These are phyloP conservation scores for Saccopteryx leptura DNA, from an alignment of 2,113 vertebrate species.

Conservation along the genomic window DNA sequence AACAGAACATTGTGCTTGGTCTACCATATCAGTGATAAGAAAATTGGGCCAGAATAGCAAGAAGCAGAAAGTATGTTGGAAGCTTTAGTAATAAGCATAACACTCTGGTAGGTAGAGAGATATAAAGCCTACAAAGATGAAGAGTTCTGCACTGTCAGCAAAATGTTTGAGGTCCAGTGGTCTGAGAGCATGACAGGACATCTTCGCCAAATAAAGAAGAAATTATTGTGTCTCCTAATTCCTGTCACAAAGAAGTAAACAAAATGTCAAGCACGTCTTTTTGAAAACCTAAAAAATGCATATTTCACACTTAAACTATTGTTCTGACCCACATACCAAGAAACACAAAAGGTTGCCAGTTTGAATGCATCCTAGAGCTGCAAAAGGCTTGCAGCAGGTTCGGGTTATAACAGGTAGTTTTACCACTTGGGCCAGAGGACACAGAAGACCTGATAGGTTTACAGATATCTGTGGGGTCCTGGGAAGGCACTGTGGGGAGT, in stretches of 20 bases:
- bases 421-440: not conserved
- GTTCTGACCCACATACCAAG: not conserved
- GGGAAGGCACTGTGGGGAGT: not conserved
- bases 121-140: constrained; percentile 4
- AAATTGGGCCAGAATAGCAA: not conserved
- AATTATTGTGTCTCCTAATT: not conserved
- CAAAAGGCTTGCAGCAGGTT: not conserved
- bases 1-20: not conserved
- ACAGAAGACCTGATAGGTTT: not conserved
- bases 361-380: not conserved
- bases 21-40: not conserved
- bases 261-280: not conserved
- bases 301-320: not conserved
- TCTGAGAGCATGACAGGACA: not conserved
- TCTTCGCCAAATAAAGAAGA: not conserved
- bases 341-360: not conserved
- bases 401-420: not conserved
- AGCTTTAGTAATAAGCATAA: not conserved
- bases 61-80: not conserved
- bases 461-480: not conserved
- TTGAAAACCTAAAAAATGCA: not conserved
- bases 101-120: not conserved
- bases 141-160: not conserved
- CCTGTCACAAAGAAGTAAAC: not conserved
- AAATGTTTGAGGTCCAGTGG: not conserved